Evolutionary conservation across 2,797 vertebrate genomes (phyloP), one percentile per base, ranked within the genome.

Genomic region (Sebastes reedi): DNA sequence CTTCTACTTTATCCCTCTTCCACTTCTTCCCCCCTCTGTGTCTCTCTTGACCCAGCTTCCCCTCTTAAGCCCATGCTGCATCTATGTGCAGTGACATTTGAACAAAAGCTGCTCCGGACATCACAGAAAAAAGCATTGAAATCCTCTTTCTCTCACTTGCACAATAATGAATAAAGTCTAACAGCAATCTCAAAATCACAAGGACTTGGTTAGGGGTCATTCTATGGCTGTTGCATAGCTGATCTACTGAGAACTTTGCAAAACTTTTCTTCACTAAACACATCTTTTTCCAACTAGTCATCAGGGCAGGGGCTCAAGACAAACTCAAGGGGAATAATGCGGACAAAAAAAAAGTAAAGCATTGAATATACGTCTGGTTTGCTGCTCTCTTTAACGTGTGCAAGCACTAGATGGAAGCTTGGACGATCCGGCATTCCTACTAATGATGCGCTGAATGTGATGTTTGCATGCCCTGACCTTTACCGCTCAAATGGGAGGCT

Each of bases 391-490:
- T 79, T 66, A 67, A 13, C 6, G 1, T 34, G 30, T 72, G 54
- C 56, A 67, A 75, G 72, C 54, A 60, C 18, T 16, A 71, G 42
- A 65, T 60, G 22, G 27, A 71, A 70, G 71, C 34, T 8, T 20
- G 18, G n/a, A 59, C 25, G 67, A 79, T 77, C 16, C 80, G 36
- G 66, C 72, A 89, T 92, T 87, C 88, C 65, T 66, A 60, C 81
- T 81, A 79, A 25, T 59, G 65, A 86, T 85, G 85, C 78, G 54
- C 66, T 77, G 72, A 50, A 75, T 88, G 76, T 76, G 73, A 83
- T 92, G 84, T 92, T 93, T 92, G 86, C 70, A 59, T 78, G 76
- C 54, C 85, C 82, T 82, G 88, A 93, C 91, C 87, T 90, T 87
- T 81, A 52, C 71, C 20, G 75, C 85, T 86, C 66, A 84, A 84